A percentile compares a stretch with the other conserved stretches of the same genome.
Evolutionary conservation across 2,113 vertebrate species (phyloP).

Genomic region (Brachionichthys hirsutus): DNA sequence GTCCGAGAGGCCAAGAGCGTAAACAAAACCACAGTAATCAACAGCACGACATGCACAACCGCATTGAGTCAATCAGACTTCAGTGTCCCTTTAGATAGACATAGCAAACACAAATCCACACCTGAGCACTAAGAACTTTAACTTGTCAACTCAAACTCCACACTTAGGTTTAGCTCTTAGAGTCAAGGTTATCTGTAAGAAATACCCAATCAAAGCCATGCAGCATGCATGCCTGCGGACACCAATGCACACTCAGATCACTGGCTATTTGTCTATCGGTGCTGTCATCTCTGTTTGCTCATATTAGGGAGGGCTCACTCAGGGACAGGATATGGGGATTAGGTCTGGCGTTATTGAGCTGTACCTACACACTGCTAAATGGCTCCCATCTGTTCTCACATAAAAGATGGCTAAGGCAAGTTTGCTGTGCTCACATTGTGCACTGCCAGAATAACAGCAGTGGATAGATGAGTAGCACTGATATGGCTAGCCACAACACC

Average conservation of each 20-base stretch:
- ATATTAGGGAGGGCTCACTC: slow-evolving; percentile 76
- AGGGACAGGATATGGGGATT: slow-evolving; percentile 78
- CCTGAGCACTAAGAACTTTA: slow-evolving; percentile 55
- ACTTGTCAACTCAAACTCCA: slow-evolving; percentile 58
- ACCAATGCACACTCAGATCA: slow-evolving; percentile 28
- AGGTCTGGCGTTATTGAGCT: slow-evolving; percentile 71
- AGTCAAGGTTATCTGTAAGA: slow-evolving; percentile 46
- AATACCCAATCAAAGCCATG: slow-evolving; percentile 37
- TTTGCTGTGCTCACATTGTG: slow-evolving; percentile 59
- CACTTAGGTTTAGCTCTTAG: slow-evolving; percentile 36
- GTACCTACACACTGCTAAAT: slow-evolving; percentile 76
- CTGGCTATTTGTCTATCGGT: slow-evolving; percentile 68
- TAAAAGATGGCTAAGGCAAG: slow-evolving; percentile 70
- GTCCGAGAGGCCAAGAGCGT: slow-evolving; percentile 67
- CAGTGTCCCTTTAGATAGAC: slow-evolving; percentile 38
- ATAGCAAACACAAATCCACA: slow-evolving; percentile 56
- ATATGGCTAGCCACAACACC: slow-evolving; percentile 70
- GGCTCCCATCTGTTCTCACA: slow-evolving; percentile 77
- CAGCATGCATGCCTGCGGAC: slow-evolving; percentile 19
- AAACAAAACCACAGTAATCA: slow-evolving; percentile 73
- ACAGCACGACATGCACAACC: slow-evolving; percentile 60
- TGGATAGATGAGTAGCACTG: slow-evolving; percentile 76
- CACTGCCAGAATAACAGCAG: slow-evolving; percentile 73
- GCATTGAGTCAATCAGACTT: slow-evolving; percentile 57
- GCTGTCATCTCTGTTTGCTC: slow-evolving; percentile 78